These are phyloP conservation scores for Riparia riparia DNA, from an alignment of 2,113 vertebrate genomes.

Conservation along the genomic window DNA sequence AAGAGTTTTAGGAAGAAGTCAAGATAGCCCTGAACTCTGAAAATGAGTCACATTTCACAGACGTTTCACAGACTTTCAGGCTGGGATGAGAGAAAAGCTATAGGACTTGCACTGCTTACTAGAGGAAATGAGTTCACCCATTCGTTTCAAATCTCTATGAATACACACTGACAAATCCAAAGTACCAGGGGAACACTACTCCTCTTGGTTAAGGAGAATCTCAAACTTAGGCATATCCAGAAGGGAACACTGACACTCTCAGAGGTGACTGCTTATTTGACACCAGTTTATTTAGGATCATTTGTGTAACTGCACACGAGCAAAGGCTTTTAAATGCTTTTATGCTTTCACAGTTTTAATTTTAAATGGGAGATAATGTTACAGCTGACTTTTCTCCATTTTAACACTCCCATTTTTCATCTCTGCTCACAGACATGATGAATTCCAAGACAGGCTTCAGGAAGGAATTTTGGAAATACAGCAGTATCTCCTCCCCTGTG, in stretches of 20 bases:
- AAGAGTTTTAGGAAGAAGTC: neutral
- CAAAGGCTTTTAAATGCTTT: neutral
- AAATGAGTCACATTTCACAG: neutral
- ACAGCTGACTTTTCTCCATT: neutral
- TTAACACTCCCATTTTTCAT: neutral
- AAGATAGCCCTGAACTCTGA: neutral
- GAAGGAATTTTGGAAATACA: neutral
- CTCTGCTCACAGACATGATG: neutral
- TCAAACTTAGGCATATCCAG: neutral
- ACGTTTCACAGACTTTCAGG: neutral
- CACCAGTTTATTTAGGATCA: neutral
- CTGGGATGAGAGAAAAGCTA: neutral
- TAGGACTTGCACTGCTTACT: accelerated
- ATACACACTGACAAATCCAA: neutral
- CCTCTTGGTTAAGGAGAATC: neutral
- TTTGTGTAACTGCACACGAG: neutral
- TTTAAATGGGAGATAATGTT: neutral
- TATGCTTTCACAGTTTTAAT: neutral
- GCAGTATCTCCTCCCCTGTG: neutral
- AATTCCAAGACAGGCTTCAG: neutral
- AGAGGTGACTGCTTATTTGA: neutral
- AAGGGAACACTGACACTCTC: neutral
- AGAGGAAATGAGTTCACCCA: no score
- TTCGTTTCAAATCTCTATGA: neutral
- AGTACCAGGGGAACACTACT: neutral